Base-by-base conservation (phyloP, 2,113 vertebrate species). In the Procavia capensis region DNA sequence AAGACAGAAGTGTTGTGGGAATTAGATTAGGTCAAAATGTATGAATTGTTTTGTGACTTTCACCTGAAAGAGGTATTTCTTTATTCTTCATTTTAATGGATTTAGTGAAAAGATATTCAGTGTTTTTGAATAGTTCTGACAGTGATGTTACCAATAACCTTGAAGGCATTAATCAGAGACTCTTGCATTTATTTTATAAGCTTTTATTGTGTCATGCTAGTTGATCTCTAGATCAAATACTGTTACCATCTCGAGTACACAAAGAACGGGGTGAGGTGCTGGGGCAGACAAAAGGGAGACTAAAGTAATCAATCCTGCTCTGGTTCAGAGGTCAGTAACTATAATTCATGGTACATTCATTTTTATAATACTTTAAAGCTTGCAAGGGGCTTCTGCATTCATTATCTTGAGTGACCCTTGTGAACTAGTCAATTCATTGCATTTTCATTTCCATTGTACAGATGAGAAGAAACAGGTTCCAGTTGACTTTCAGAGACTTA, bases 11-110 rank as follows among this genome's bases (percentile, higher is more conserved):
- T 43, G 24, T 68, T 74, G n/a, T 75, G 43, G 47, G 2, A 25
- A 47, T 72, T 22, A 24, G 85, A 90, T 91, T 84, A 91, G 34
- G 14, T 66, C 43, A 90, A 81, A 45, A 45, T 57, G 36, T 72
- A 41, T 57, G 87, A 87, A 41, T 57, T 85, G 17, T 91, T 93
- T 87, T 85, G 66, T 66, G 50, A 68, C 17, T 66, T 93, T 88
- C 34, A 72, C 20, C 19, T 66, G 4, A 22, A 59, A 59, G 34
- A 70, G 10, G 34, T 70, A 5, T 36, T 66, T 4, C 64, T 66
- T 70, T 70, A 36, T 17, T 34, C 16, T 70, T 70, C 66, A 70
- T 19, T 70, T 70, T 17, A 70, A 8, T 70, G 66, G 66, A 70
- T 20, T 36, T 36, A 36, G 34, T 79, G 34, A 79, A 95, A 82